Evolutionary conservation across 2,888 invertebrate genomes (phyloP).

Genomic region (Epirrita christyi): DNA sequence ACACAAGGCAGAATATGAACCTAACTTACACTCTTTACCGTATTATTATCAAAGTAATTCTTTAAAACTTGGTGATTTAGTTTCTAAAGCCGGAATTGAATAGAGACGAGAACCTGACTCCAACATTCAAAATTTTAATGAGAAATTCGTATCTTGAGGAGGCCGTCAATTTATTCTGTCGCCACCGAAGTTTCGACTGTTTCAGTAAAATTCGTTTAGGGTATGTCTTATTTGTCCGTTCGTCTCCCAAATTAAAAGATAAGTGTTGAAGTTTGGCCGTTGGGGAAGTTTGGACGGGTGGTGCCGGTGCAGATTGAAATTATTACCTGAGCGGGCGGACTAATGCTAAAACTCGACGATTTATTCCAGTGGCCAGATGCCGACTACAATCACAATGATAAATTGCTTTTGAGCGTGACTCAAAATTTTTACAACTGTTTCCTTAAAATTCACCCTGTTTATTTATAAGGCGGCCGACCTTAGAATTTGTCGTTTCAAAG

Average conservation of each 20-base stretch:
- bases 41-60: constrained; percentile 73
- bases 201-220: constrained; percentile 61
- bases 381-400: constrained; percentile 72
- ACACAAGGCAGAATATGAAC: too few relatives aligned
- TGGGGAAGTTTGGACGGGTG: constrained; percentile 58
- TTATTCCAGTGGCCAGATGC: constrained; percentile 76
- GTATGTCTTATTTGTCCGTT: constrained; percentile 71
- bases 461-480: constrained; percentile 35
- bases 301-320: constrained; percentile 74
- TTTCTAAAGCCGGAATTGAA: constrained; percentile 78
- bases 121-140: constrained; percentile 77
- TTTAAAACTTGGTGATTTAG: constrained; percentile 74
- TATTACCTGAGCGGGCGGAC: constrained; percentile 69
- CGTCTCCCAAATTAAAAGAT: constrained; percentile 72
- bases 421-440: constrained; percentile 58
- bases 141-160: constrained; percentile 79
- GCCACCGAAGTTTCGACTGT: constrained; percentile 61
- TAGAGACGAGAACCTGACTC: constrained; percentile 67
- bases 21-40: constrained; percentile 60
- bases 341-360: constrained; percentile 75
- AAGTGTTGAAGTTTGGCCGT: constrained; percentile 75
- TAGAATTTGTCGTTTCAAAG: constrained; percentile 30
- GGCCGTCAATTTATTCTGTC: constrained; percentile 70
- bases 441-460: constrained; percentile 40
- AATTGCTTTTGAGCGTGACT: constrained; percentile 66